phyloP scores from a whole-genome alignment of 2,113 vertebrate genomes.

The Guaruba guarouba region DNA sequence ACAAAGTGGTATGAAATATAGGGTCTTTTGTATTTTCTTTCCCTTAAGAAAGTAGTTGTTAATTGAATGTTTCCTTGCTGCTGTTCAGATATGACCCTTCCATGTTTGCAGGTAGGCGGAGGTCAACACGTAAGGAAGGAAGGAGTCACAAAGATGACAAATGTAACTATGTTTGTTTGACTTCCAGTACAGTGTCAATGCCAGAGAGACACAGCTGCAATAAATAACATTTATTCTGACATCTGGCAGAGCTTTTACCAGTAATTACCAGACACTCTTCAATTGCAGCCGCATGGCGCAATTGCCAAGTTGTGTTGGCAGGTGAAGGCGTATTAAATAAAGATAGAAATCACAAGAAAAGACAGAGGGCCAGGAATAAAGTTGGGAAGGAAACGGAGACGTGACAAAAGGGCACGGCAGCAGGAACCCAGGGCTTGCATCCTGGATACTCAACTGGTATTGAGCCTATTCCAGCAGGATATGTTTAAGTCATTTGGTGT shows the following conservation, averaged over 20 bases:
- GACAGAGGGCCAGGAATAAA: background rate
- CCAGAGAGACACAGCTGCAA: background rate
- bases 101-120: background rate
- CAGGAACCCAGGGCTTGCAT: conserved; percentile 39
- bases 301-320: background rate
- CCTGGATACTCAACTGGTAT: conserved; percentile 14
- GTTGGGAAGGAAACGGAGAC: conserved; percentile 41
- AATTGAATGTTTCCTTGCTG: background rate
- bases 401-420: background rate
- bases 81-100: background rate
- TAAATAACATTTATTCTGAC: conserved; percentile 4
- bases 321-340: background rate
- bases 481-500: background rate
- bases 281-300: background rate
- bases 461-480: conserved; percentile 2
- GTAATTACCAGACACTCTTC: background rate
- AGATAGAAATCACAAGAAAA: background rate
- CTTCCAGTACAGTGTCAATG: background rate
- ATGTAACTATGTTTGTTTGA: background rate
- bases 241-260: background rate
- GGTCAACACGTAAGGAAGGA: background rate
- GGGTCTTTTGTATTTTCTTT: background rate
- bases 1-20: background rate
- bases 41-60: background rate
- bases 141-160: background rate